Evolutionary conservation across 2,797 vertebrate species (phyloP), one percentile per base, ranked within the genome.

Genomic region (Myripristis jacobus): DNA sequence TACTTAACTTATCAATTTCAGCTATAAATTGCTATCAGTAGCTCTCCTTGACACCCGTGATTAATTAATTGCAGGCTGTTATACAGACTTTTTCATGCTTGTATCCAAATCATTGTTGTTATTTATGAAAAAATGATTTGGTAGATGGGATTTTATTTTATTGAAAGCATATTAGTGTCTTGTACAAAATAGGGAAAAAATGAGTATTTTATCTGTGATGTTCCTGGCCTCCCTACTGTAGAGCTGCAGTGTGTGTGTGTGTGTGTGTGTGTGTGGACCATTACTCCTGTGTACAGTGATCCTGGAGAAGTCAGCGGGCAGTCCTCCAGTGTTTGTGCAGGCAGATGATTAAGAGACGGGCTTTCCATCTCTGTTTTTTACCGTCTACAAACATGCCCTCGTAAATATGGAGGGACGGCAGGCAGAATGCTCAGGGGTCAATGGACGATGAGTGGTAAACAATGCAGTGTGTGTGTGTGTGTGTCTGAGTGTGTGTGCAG

Each of bases 401-500:
- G 48, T 80, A 68, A 77, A 78, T 73, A 60, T 22, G 52, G 51
- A 52, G 56, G 54, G 50, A 57, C 70, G 70, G 60, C 27, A 5
- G 72, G 65, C 55, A 41, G 31, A 72, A 8, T 11, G 50, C 31
- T 44, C 21, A 3, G 3, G 16, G 71, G 70, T 71, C 82, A 79
- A 48, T 60, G 67, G 68, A 44, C 54, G 57, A 38, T 63, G 57
- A 59, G 44, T 60, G 25, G 57, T 64, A 75, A 79, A 80, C 51
- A 53, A 27, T 34, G 15, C 44, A 31, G 70, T 63, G 43, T 74
- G 48, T 53, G 46, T 73, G 58, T 52, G 69, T 59, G 56, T 27
- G 55, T 46, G 75, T 66, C 51, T 24, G 60, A 44, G 77, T 56
- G 61, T 48, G 77, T 63, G 67, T 59, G 63, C 55, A 69, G 74